Evolutionary conservation across 2,113 vertebrate genomes (phyloP).

Genomic region (Gavia stellata): DNA sequence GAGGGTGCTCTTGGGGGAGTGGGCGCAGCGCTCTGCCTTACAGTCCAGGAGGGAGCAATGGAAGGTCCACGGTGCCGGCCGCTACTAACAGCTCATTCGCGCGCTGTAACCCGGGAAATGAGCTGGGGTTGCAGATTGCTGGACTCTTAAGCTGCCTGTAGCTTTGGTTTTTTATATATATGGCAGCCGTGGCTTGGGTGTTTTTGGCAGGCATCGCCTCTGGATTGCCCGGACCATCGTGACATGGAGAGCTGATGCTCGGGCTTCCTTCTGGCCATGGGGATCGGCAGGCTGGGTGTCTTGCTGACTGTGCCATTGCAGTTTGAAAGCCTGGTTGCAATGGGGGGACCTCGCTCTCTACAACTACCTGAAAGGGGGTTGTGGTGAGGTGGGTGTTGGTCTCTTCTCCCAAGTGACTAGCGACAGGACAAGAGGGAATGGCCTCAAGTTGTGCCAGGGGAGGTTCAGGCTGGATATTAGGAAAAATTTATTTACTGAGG

Average conservation of each 20-base stretch:
- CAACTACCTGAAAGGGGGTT: too few species aligned
- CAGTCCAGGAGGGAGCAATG: not conserved
- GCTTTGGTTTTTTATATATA: not conserved
- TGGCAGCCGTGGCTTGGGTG: not conserved
- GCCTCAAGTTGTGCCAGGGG: too few species aligned
- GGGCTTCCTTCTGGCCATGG: not conserved
- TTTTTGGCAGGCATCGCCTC: not conserved
- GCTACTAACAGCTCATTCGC: not conserved
- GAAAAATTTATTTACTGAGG: too few species aligned
- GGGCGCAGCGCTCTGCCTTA: not conserved
- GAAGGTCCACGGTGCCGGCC: rapidly evolving
- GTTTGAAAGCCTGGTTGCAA: not conserved
- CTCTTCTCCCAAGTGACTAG: too few species aligned
- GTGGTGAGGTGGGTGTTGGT: too few species aligned
- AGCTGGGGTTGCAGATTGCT: not conserved
- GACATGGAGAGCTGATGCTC: not conserved
- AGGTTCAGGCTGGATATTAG: too few species aligned
- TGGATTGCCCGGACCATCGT: not conserved
- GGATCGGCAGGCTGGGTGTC: not conserved
- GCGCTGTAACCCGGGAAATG: not conserved
- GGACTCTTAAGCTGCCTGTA: not conserved
- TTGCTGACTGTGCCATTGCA: not conserved
- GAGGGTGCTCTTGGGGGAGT: not conserved
- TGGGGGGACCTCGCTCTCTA: not conserved
- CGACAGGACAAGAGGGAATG: too few species aligned